Evolutionary conservation across 2,888 invertebrate genomes (phyloP), one percentile per base, ranked within the genome.

Genomic region (Synanthedon myopaeformis): DNA sequence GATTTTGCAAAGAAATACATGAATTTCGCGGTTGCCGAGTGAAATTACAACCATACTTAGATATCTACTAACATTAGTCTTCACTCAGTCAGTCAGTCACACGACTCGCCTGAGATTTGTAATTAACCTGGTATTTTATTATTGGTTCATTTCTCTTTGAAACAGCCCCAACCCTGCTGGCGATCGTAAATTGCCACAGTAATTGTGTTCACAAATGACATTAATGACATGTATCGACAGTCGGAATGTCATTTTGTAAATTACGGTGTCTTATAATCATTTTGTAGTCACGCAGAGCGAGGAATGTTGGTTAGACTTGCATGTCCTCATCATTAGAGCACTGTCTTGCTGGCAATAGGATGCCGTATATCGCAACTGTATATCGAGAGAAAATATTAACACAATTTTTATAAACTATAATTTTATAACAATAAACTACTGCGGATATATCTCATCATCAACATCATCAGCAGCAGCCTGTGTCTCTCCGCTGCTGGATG

Each of bases 201-300:
- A 81, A 81, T 80, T 76, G 68, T 61, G 66, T 70, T 63, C 70
- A 76, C 75, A 76, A 79, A 80, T 79, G 70, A 74, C 65, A 72
- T 57, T 76, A 79, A 80, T 79, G 70, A 74, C 65, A 72, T 57
- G 70, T 79, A 80, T 80, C 68, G 79, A 64, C 61, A 63, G 72
- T 75, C 59, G 76, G 80, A 79, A 80, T 81, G 80, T 81, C 78
- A 80, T 81, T 81, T 80, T 63, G 74, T 75, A 77, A 78, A 81
- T 79, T 78, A 70, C 67, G 55, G 66, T 64, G 66, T 63, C 64
- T 68, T 70, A 69, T 74, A 69, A 70, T 70, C 63, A 64, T 42
- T 52, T 52, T 45, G 61, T 66, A 61, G 65, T 76, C 80, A 81
- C 80, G 80, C 73, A 79, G 66, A 52, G 57, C 57, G 54, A 61